phyloP scores from a whole-genome alignment of 2,888 invertebrate genomes.

The Celastrina argiolus region DNA sequence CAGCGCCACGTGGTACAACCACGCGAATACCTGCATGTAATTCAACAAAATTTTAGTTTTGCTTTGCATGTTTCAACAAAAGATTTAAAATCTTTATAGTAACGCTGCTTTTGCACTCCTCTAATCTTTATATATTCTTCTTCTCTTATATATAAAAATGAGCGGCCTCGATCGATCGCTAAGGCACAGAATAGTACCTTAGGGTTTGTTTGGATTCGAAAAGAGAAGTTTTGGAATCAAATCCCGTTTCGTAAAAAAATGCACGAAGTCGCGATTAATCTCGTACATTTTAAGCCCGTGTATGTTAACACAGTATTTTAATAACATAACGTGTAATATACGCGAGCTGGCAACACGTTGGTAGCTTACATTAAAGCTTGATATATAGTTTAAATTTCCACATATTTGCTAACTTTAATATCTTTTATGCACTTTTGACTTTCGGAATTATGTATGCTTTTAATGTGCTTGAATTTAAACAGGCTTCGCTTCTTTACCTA shows the following conservation, averaged over 20 bases:
- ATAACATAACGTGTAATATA: neutral
- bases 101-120: no score
- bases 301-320: constrained; percentile 9
- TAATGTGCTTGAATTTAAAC: neutral
- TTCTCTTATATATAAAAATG: no score
- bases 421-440: constrained; percentile 1
- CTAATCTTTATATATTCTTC: no score
- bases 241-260: neutral
- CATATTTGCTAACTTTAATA: constrained; percentile 12
- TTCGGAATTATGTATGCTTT: constrained; percentile 1
- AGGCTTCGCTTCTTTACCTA: neutral
- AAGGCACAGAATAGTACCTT: neutral
- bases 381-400: neutral
- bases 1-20: neutral
- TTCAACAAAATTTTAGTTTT: no score
- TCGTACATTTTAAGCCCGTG: neutral
- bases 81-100: no score
- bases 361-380: neutral
- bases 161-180: no score
- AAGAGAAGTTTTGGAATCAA: no score
- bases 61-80: no score
- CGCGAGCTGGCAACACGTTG: neutral
- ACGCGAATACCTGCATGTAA: neutral
- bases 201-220: neutral
- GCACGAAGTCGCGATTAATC: neutral